A percentile compares a stretch with the other conserved stretches of the same genome.
phyloP scores from a whole-genome alignment of 2,113 vertebrate species.

The Geococcyx californianus region DNA sequence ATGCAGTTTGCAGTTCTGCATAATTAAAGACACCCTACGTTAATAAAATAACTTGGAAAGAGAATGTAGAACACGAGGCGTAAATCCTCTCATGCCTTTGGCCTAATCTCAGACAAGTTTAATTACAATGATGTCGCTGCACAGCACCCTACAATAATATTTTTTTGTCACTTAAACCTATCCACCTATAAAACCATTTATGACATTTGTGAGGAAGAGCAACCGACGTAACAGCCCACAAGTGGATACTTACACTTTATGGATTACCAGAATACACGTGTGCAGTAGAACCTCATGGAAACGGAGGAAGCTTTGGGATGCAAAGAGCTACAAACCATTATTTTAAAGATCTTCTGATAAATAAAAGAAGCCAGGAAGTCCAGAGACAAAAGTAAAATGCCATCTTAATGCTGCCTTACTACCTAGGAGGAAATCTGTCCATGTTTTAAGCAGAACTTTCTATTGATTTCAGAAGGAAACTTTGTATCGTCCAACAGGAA shows the following conservation, averaged over 20 bases:
- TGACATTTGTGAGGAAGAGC: conserved; percentile 67
- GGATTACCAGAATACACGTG: conserved; percentile 38
- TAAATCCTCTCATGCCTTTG: conserved; percentile 69
- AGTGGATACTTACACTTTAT: conserved; percentile 56
- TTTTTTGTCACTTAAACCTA: conserved; percentile 68
- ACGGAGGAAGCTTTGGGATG: conserved; percentile 18
- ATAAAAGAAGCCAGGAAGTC: not conserved
- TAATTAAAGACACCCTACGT: conserved; percentile 77
- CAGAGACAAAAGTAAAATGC: not conserved
- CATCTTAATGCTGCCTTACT: not conserved
- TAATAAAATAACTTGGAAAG: conserved; percentile 77
- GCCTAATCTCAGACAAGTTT: conserved; percentile 73
- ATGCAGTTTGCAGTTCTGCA: conserved; percentile 75
- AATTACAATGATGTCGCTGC: conserved; percentile 65
- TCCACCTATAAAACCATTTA: conserved; percentile 50
- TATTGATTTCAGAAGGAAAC: not conserved
- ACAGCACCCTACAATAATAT: conserved; percentile 52
- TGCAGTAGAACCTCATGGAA: conserved; percentile 50
- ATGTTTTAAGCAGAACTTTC: not conserved
- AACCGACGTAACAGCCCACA: conserved; percentile 61
- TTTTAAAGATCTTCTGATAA: conserved; percentile 42
- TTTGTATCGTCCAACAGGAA: not conserved
- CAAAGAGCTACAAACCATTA: conserved; percentile 36
- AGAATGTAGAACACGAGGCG: conserved; percentile 39
- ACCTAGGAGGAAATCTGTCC: not conserved